A percentile compares a stretch with the other conserved stretches of the same genome.
Conservation (phyloP, 2,113 vertebrate genomes). For the Phyllostomus hastatus region DNA sequence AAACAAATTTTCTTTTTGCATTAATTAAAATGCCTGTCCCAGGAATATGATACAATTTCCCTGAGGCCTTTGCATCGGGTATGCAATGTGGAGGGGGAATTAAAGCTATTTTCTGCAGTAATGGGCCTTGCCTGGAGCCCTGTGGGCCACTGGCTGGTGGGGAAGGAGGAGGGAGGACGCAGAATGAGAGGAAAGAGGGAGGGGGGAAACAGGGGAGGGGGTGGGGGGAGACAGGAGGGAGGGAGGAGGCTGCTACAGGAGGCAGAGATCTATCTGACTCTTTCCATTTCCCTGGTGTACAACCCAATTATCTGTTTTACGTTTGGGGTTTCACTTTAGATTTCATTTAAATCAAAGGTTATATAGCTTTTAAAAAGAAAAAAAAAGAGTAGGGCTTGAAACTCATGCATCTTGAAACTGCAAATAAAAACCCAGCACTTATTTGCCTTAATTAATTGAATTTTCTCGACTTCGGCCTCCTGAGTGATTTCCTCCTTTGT, state of each 20-base stretch:
- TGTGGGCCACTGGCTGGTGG: not conserved
- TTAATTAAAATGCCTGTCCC: slow-evolving; percentile 53
- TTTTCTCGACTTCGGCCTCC: not conserved
- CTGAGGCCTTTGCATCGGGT: not conserved
- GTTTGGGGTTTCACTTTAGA: slow-evolving; percentile 23
- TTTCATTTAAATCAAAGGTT: slow-evolving; percentile 49
- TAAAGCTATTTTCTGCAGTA: slow-evolving; percentile 46
- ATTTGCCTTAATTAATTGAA: slow-evolving; percentile 49
- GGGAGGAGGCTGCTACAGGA: not conserved
- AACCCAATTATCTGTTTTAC: slow-evolving; percentile 43
- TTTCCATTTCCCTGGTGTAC: not conserved
- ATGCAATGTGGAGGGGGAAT: slow-evolving; percentile 4
- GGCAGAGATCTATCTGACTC: not conserved
- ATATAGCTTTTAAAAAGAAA: not conserved
- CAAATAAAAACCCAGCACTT: slow-evolving; percentile 37
- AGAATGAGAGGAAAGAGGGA: too few relatives aligned
- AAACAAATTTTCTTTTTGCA: slow-evolving; percentile 38
- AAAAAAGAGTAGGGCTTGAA: not conserved
- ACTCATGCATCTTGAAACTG: not conserved
- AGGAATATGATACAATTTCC: slow-evolving; percentile 26
- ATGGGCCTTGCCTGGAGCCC: slow-evolving; percentile 14
- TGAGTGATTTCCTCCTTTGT: slow-evolving; percentile 34
- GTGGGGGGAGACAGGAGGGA: not conserved
- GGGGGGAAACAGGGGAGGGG: too few relatives aligned
- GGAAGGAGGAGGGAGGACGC: too few relatives aligned